phyloP scores from a whole-genome alignment of 2,888 invertebrate genomes.

The Leucophenga montana region DNA sequence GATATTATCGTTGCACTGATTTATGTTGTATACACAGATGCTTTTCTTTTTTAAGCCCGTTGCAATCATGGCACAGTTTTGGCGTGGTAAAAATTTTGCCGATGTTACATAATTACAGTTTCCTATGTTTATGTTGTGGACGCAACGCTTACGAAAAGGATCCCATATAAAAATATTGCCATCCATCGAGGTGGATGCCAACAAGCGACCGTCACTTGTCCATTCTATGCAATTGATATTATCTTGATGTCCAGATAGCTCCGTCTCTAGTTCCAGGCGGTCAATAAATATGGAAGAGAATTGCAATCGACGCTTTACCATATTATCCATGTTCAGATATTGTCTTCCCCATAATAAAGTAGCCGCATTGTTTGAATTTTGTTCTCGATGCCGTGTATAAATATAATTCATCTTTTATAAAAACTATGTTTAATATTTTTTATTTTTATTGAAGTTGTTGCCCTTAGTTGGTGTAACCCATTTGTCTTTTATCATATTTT shows the following conservation, averaged over 20 bases:
- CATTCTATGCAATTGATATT: slow-evolving; percentile 99
- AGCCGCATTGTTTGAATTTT: slow-evolving; percentile 48
- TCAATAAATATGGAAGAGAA: slow-evolving; percentile 66
- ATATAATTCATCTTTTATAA: not conserved
- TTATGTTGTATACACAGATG: slow-evolving; percentile 76
- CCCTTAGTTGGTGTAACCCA: no score
- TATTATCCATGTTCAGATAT: slow-evolving; percentile 62
- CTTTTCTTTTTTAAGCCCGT: slow-evolving; percentile 81
- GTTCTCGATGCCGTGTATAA: not conserved
- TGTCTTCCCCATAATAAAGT: slow-evolving; percentile 66
- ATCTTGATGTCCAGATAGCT: slow-evolving; percentile 92
- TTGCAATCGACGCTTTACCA: slow-evolving; percentile 64
- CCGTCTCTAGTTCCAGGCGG: slow-evolving; percentile 84
- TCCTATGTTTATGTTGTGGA: slow-evolving; percentile 80
- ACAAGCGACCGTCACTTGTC: slow-evolving; percentile 83
- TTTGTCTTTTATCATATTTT: no score
- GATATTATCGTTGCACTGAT: slow-evolving; percentile 74
- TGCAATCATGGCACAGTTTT: slow-evolving; percentile 74
- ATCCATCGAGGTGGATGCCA: slow-evolving; percentile 98
- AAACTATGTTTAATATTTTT: no score
- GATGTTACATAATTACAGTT: slow-evolving; percentile 99
- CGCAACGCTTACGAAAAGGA: slow-evolving; percentile 82
- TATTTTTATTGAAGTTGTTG: no score
- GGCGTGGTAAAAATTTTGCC: slow-evolving; percentile 79
- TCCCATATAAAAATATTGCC: slow-evolving; percentile 95